Percentiles rank a stretch among this genome's conserved stretches.
phyloP scores from a whole-genome alignment of 2,113 vertebrate species.

The Callochromis pleurospilus region DNA sequence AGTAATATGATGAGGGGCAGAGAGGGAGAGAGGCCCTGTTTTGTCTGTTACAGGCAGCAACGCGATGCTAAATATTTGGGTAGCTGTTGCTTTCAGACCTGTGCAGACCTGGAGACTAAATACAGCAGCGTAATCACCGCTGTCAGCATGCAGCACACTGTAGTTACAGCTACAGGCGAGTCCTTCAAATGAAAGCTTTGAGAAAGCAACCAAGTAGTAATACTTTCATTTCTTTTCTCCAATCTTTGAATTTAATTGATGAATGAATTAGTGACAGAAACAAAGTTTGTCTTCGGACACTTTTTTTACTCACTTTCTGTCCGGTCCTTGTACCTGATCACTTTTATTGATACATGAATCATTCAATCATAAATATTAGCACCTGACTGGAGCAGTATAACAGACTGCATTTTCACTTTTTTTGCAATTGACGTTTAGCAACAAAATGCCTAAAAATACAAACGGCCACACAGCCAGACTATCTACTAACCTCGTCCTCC shows the following conservation, averaged over 20 bases:
- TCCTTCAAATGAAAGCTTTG: background rate
- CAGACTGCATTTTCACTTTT: background rate
- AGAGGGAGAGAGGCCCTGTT: background rate
- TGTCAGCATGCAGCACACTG: background rate
- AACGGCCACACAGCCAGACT: background rate
- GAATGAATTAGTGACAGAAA: background rate
- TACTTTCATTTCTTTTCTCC: background rate
- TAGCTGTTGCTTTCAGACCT: background rate
- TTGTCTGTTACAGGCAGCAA: background rate
- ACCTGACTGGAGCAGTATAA: background rate
- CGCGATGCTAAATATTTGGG: background rate
- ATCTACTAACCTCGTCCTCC: constrained; percentile 84
- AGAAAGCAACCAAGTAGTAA: too few species aligned
- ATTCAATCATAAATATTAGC: background rate
- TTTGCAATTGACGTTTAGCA: rapidly evolving
- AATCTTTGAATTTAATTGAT: background rate
- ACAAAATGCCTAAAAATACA: background rate
- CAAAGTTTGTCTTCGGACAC: background rate
- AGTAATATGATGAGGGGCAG: background rate
- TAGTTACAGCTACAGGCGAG: background rate
- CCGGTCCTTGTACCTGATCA: background rate
- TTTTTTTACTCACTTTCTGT: background rate
- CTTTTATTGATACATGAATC: background rate
- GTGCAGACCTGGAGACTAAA: background rate
- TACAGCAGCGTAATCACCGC: background rate